Evolutionary conservation across 2,797 vertebrate species (phyloP).

Genomic region (Rhadinocentrus ornatus): DNA sequence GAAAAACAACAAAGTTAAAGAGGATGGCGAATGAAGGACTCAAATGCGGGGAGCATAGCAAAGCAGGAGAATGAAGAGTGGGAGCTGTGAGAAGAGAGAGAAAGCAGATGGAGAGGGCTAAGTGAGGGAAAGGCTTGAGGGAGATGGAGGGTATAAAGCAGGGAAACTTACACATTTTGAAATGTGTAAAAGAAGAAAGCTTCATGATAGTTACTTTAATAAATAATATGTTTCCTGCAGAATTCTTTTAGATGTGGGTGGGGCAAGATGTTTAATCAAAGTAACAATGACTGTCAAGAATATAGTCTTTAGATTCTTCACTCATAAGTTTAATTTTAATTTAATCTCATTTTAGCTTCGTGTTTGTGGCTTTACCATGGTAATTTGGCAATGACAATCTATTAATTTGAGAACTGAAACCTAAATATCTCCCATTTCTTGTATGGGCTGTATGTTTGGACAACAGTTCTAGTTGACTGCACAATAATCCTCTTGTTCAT

Average conservation of each 20-base stretch:
- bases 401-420: slow-evolving; percentile 41
- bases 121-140: slow-evolving; percentile 70
- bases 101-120: slow-evolving; percentile 75
- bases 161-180: slow-evolving; percentile 69
- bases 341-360: not conserved
- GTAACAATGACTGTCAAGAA: slow-evolving; percentile 10
- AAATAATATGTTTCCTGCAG: slow-evolving; percentile 52
- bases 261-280: slow-evolving; percentile 44
- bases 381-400: slow-evolving; percentile 11
- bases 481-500: slow-evolving; percentile 42
- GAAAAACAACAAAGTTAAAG: slow-evolving; percentile 58
- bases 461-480: slow-evolving; percentile 38
- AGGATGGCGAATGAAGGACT: slow-evolving; percentile 46
- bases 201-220: slow-evolving; percentile 59
- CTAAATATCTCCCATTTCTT: slow-evolving; percentile 32
- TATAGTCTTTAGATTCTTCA: not conserved
- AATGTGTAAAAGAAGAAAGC: slow-evolving; percentile 62
- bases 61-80: slow-evolving; percentile 58
- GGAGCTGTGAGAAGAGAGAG: slow-evolving; percentile 58
- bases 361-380: not conserved
- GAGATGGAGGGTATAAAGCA: slow-evolving; percentile 57
- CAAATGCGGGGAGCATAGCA: slow-evolving; percentile 66
- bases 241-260: slow-evolving; percentile 35
- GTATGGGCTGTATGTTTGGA: slow-evolving; percentile 40
- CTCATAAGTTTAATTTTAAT: slow-evolving; percentile 2